These are phyloP conservation scores for Cosmia pyralina DNA, from an alignment of 2,888 invertebrate species.

Conservation along the genomic window DNA sequence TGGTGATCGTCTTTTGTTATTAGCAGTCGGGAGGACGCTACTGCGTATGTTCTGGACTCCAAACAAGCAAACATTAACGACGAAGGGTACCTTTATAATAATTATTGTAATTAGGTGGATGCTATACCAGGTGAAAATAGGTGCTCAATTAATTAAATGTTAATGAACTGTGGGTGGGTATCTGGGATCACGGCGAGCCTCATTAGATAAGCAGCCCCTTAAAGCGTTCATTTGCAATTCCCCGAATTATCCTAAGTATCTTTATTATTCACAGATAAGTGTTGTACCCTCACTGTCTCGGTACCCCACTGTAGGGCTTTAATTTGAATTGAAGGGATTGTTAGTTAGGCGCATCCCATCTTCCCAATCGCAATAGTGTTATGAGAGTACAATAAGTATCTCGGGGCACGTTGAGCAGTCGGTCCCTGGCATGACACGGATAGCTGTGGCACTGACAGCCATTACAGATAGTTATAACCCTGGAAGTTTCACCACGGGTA, in stretches of 20 bases:
- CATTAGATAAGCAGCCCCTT: constrained; percentile 52
- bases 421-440: constrained; percentile 13
- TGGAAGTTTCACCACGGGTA: constrained; percentile 2
- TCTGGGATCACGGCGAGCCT: constrained; percentile 37
- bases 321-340: constrained; percentile 24
- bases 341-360: not conserved
- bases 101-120: constrained; percentile 46
- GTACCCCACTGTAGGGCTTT: constrained; percentile 8
- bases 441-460: constrained; percentile 18
- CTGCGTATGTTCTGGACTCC: not conserved
- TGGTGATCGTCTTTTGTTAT: constrained; percentile 18
- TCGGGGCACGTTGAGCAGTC: not conserved
- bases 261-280: constrained; percentile 52
- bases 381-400: constrained; percentile 10
- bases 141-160: constrained; percentile 55
- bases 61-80: constrained; percentile 8
- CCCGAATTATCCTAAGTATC: constrained; percentile 52
- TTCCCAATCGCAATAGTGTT: constrained; percentile 16
- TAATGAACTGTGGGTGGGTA: constrained; percentile 33
- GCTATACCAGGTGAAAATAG: constrained; percentile 50
- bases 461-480: constrained; percentile 17
- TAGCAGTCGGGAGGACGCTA: not conserved
- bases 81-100: constrained; percentile 31
- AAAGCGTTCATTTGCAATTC: constrained; percentile 52
- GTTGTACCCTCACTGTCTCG: constrained; percentile 25